These are phyloP conservation scores for Rhizomys pruinosus DNA, from an alignment of 2,113 vertebrate species.

Conservation along the genomic window DNA sequence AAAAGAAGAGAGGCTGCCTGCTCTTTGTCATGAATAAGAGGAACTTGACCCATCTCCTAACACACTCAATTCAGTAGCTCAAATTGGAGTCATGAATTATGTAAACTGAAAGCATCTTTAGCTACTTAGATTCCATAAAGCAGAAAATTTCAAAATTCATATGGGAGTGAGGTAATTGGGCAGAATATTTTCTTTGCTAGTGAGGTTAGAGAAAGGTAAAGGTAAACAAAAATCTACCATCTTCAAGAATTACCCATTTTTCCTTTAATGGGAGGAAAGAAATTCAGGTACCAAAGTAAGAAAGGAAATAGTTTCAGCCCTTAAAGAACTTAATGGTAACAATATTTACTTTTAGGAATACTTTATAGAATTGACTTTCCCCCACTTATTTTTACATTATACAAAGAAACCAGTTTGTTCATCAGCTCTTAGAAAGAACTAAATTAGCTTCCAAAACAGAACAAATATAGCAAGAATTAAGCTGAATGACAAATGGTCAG, in stretches of 20 bases:
- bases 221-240: neutral
- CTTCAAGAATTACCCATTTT: neutral
- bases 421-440: constrained; percentile 52
- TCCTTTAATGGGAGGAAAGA: neutral
- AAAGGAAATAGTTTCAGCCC: neutral
- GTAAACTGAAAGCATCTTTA: neutral
- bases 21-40: neutral
- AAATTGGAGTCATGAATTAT: neutral
- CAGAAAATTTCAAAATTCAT: neutral
- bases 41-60: neutral
- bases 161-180: neutral
- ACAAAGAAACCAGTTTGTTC: constrained; percentile 4
- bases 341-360: neutral
- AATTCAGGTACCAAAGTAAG: neutral
- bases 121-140: neutral
- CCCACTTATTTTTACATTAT: neutral
- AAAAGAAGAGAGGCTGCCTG: too few relatives aligned
- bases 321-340: constrained; percentile 3
- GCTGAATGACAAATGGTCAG: constrained; percentile 8
- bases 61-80: neutral
- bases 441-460: constrained; percentile 32
- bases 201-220: neutral
- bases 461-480: neutral
- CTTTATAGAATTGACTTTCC: neutral
- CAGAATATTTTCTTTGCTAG: neutral